A percentile compares a stretch with the other conserved stretches of the same genome.
phyloP scores from a whole-genome alignment of 2,797 vertebrate species.

The Varecia variegata region DNA sequence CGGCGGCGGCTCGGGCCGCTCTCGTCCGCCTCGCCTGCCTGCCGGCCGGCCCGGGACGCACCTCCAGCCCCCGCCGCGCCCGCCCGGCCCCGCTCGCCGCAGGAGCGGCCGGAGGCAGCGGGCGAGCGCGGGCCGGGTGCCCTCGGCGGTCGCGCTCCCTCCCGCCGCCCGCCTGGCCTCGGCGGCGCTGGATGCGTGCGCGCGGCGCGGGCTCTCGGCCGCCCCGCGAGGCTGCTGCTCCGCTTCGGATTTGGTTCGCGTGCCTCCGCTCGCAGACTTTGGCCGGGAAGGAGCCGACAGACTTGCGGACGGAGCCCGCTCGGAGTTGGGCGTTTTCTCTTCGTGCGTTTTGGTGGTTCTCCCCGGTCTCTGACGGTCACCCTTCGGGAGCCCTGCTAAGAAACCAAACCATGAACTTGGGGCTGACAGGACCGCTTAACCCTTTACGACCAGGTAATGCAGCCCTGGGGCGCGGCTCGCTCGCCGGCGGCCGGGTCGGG shows the following conservation, averaged over 20 bases:
- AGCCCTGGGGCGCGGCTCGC: background rate
- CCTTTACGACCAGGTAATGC: conserved; percentile 79
- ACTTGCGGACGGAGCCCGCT: background rate
- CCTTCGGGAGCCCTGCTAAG: conserved; percentile 12
- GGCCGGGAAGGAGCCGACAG: background rate
- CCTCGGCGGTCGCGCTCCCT: background rate
- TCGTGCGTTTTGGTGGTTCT: conserved; percentile 1
- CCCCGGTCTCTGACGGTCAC: background rate
- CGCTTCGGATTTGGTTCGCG: conserved; percentile 74
- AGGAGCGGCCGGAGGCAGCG: conserved; percentile 26
- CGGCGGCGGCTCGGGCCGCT: conserved; percentile 66
- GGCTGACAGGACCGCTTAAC: conserved; percentile 64
- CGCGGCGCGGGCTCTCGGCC: background rate
- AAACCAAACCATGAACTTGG: conserved; percentile 78
- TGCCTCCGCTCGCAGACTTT: conserved; percentile 68
- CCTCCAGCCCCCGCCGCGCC: background rate
- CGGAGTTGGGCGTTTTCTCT: conserved; percentile 69
- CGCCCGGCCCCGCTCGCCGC: conserved; percentile 62
- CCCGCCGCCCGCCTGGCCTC: conserved; percentile 17
- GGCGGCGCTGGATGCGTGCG: conserved; percentile 53
- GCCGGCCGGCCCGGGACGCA: conserved; percentile 2
- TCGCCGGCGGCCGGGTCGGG: background rate
- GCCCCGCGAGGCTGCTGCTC: conserved; percentile 45
- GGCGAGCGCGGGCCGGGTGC: conserved; percentile 52
- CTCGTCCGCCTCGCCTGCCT: conserved; percentile 27